Conservation (phyloP, 2,888 invertebrate genomes). For the Neocrepidodera transversa region DNA sequence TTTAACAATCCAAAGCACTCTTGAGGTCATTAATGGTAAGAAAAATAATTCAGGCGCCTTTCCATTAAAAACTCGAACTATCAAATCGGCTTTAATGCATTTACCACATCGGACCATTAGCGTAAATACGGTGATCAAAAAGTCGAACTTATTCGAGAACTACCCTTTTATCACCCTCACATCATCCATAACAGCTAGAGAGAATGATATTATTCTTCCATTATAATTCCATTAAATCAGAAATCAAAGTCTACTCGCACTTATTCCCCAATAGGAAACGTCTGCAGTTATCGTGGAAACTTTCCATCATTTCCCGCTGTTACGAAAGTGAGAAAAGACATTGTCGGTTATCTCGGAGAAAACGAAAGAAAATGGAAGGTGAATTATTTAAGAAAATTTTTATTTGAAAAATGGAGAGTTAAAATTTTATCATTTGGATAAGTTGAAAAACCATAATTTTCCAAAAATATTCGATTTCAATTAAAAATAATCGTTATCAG, state of each 20-base stretch:
- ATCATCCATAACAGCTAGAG: slow-evolving; percentile 33
- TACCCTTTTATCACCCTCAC: slow-evolving; percentile 28
- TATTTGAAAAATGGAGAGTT: background rate
- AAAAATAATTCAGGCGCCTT: too few species aligned
- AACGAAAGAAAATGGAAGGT: background rate
- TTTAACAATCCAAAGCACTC: too few species aligned
- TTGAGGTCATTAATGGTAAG: too few species aligned
- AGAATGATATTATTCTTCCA: slow-evolving; percentile 37
- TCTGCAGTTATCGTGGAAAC: slow-evolving; percentile 4
- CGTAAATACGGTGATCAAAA: slow-evolving; percentile 23
- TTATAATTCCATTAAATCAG: slow-evolving; percentile 40
- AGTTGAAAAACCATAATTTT: too few species aligned
- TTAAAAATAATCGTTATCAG: too few species aligned
- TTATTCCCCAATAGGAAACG: slow-evolving; percentile 8
- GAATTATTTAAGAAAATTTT: slow-evolving; percentile 6
- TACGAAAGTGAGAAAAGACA: background rate
- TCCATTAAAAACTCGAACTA: background rate
- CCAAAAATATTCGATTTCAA: too few species aligned
- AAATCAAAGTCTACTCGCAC: slow-evolving; percentile 32
- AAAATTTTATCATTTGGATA: background rate
- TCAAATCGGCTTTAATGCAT: slow-evolving; percentile 16
- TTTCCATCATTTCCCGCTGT: slow-evolving; percentile 5
- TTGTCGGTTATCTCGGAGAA: background rate
- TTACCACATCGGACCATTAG: slow-evolving; percentile 16
- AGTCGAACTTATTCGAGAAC: slow-evolving; percentile 19